phyloP scores from a whole-genome alignment of 2,888 invertebrate species.

The Drosophila neonasuta region DNA sequence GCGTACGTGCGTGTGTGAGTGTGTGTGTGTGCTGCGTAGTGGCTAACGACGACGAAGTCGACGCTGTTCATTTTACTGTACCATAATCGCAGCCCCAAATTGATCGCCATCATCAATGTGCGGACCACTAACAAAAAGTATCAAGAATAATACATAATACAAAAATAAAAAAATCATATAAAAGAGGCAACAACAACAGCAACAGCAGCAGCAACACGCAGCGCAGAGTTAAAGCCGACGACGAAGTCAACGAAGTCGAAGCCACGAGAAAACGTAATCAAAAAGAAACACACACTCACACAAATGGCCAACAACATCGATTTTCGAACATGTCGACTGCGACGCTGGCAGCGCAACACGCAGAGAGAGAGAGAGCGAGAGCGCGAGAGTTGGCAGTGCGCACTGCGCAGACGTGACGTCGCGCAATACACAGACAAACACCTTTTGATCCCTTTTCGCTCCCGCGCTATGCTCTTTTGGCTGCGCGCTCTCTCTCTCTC shows the following conservation, averaged over 20 bases:
- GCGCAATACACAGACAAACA: constrained; percentile 50
- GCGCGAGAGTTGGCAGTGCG: constrained; percentile 1
- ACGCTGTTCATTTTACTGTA: constrained; percentile 74
- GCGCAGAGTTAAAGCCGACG: constrained; percentile 36
- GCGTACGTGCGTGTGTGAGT: constrained; percentile 18
- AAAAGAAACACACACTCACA: constrained; percentile 47
- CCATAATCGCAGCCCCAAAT: constrained; percentile 78
- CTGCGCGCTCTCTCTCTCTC: constrained; percentile 30
- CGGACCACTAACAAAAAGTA: constrained; percentile 59
- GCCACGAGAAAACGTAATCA: constrained; percentile 77
- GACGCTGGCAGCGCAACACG: constrained; percentile 33
- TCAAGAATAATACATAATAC: constrained; percentile 63
- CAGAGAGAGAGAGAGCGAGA: background rate
- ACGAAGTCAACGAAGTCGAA: constrained; percentile 53
- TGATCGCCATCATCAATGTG: constrained; percentile 76
- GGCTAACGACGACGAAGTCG: constrained; percentile 46
- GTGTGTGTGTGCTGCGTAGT: constrained; percentile 63
- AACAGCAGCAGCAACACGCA: constrained; percentile 20
- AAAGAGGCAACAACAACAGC: constrained; percentile 16
- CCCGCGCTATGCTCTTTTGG: constrained; percentile 47
- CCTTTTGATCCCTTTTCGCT: constrained; percentile 76
- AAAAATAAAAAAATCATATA: constrained; percentile 27
- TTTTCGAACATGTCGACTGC: constrained; percentile 67
- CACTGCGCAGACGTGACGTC: constrained; percentile 15
- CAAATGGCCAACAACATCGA: constrained; percentile 62